A percentile compares a stretch with the other conserved stretches of the same genome.
Conservation (phyloP, 2,113 vertebrate species). For the Cepphus grylle region DNA sequence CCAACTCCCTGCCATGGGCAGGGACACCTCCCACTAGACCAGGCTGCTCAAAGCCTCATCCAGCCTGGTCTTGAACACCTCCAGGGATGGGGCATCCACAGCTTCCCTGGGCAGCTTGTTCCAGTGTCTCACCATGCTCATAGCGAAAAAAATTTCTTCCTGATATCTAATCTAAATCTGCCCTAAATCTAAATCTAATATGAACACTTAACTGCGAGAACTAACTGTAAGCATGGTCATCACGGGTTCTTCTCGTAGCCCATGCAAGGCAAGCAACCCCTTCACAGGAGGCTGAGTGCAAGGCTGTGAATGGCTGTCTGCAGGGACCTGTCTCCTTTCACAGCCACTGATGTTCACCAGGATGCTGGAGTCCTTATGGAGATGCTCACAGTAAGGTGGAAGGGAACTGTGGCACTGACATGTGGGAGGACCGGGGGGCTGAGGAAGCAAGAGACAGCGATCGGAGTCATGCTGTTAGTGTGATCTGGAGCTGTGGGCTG, state of each 20-base stretch:
- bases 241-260: background rate
- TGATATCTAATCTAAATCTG: background rate
- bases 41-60: background rate
- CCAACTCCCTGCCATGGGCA: background rate
- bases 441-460: background rate
- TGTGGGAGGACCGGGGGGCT: fast-evolving
- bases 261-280: background rate
- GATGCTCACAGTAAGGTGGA: background rate
- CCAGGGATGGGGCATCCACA: background rate
- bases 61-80: background rate
- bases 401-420: background rate
- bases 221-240: background rate
- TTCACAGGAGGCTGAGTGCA: background rate
- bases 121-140: background rate
- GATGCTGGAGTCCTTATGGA: background rate
- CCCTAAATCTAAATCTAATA: background rate
- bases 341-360: fast-evolving
- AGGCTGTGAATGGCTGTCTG: background rate
- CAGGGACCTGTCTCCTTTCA: background rate
- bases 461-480: background rate
- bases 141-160: background rate
- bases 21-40: background rate
- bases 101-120: background rate
- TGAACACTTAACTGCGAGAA: background rate
- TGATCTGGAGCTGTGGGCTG: background rate